Percentiles rank a stretch among this genome's conserved stretches.
Evolutionary conservation across 2,113 vertebrate genomes (phyloP).

Genomic region (Plestiodon gilberti): DNA sequence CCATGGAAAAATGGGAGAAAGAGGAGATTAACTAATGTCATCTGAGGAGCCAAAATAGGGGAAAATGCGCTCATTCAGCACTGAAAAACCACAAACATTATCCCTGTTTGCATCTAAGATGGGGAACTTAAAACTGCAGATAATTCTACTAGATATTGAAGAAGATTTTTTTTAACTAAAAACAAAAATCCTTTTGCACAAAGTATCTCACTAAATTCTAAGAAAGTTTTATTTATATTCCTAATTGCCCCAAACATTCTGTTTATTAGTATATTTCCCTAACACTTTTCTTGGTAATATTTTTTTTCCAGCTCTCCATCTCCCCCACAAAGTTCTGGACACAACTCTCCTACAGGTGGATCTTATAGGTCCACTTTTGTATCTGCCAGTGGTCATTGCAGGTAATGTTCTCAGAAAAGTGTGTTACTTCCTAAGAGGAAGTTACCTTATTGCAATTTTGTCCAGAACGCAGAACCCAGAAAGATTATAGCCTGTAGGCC

Average conservation of each 20-base stretch:
- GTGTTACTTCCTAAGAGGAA: background rate
- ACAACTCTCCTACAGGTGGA: background rate
- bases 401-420: background rate
- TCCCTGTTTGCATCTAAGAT: background rate
- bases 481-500: background rate
- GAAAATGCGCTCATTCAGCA: background rate
- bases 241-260: background rate
- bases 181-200: background rate
- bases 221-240: background rate
- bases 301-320: background rate
- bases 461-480: conserved; percentile 7
- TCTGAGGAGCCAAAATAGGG: background rate
- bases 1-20: background rate
- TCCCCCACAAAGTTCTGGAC: conserved; percentile 16
- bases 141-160: background rate
- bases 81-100: background rate
- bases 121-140: conserved; percentile 32
- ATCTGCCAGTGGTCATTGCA: conserved; percentile 4
- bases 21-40: conserved; percentile 37
- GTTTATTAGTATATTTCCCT: background rate
- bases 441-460: conserved; percentile 21
- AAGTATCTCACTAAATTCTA: background rate
- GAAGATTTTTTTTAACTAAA: background rate
- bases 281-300: background rate
- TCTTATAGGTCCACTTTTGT: background rate